These are phyloP conservation scores for Tupaia chinensis DNA, from an alignment of 2,113 vertebrate species.

Conservation along the genomic window DNA sequence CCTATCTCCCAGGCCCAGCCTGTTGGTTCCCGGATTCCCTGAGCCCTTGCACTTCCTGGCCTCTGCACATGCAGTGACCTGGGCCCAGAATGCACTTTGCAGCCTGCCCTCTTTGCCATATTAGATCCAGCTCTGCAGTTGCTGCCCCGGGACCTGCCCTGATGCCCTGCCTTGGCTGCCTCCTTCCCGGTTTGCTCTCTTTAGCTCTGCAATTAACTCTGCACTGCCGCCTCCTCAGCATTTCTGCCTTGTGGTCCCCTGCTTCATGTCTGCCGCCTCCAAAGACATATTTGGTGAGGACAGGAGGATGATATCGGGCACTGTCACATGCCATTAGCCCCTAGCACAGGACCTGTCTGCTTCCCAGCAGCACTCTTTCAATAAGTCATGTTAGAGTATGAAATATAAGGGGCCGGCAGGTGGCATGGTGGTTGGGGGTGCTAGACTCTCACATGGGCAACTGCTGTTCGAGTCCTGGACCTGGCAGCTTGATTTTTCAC, in stretches of 20 bases:
- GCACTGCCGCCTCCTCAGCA: neutral
- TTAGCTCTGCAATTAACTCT: neutral
- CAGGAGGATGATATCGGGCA: neutral
- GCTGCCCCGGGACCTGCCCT: neutral
- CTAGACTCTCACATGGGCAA: no score
- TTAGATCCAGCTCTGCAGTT: neutral
- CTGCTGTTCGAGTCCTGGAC: no score
- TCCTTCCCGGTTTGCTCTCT: neutral
- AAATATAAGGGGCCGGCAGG: neutral
- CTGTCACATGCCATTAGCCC: neutral
- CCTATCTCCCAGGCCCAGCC: neutral
- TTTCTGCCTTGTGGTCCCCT: neutral
- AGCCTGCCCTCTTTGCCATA: neutral
- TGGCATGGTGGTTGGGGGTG: neutral
- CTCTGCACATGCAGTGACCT: neutral
- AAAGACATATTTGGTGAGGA: neutral
- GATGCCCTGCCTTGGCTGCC: neutral
- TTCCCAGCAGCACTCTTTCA: neutral
- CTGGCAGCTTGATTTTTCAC: no score
- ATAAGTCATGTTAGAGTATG: neutral
- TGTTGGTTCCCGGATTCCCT: neutral
- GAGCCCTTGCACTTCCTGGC: neutral
- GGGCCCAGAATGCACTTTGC: neutral
- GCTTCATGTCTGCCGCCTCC: neutral
- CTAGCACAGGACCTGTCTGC: neutral